These are phyloP conservation scores for Hirundo rustica DNA, from an alignment of 2,797 vertebrate species.

Conservation along the genomic window DNA sequence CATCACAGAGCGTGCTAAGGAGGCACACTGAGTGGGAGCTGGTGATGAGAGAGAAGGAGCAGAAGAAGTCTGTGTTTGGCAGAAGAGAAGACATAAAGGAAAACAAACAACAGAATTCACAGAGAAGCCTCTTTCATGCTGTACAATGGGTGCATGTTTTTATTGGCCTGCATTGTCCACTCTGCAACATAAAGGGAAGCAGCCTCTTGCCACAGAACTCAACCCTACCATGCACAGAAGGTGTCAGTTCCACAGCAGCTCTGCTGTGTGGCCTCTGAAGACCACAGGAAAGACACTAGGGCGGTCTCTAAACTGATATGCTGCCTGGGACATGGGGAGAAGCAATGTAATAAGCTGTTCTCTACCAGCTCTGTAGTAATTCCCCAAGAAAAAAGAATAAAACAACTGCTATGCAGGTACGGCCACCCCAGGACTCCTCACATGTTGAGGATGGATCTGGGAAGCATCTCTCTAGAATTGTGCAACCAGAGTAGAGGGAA, in stretches of 20 bases:
- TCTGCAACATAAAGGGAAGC: background rate
- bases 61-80: background rate
- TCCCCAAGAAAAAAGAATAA: background rate
- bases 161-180: background rate
- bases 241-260: background rate
- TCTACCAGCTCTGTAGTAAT: background rate
- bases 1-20: slow-evolving; percentile 1
- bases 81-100: slow-evolving; percentile 38
- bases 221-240: background rate
- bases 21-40: slow-evolving; percentile 46
- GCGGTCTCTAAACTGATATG: background rate
- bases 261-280: background rate
- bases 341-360: background rate
- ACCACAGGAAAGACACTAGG: background rate
- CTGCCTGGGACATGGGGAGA: background rate
- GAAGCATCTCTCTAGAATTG: background rate
- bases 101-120: slow-evolving; percentile 12
- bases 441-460: background rate
- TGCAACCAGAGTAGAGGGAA: background rate
- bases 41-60: slow-evolving; percentile 10
- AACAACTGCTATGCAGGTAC: background rate
- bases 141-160: background rate
- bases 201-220: background rate
- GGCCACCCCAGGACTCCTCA: background rate
- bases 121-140: slow-evolving; percentile 10